Percentiles rank a stretch among this genome's conserved stretches.
Conservation (phyloP, 2,113 vertebrate genomes). For the Bubo scandiacus region DNA sequence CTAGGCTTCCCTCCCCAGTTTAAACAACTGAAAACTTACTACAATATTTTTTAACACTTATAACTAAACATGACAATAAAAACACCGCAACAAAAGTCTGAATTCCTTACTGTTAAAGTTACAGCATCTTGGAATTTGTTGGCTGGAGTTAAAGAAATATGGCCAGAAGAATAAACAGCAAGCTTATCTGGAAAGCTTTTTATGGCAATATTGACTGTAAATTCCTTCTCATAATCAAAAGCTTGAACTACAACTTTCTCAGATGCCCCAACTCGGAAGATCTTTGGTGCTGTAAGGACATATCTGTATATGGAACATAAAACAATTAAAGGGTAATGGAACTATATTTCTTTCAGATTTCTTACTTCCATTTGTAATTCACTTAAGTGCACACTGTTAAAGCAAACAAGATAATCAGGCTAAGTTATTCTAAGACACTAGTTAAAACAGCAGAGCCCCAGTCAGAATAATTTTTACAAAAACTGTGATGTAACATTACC, state of each 20-base stretch:
- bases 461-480: background rate
- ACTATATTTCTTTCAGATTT: background rate
- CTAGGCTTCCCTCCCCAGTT: background rate
- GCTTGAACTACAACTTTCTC: conserved; percentile 85
- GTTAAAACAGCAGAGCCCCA: background rate
- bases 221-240: conserved; percentile 77
- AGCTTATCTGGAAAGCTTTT: conserved; percentile 81
- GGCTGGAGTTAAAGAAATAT: conserved; percentile 66
- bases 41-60: background rate
- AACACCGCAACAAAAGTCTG: background rate
- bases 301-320: conserved; percentile 74
- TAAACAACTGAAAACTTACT: background rate
- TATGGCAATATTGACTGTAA: conserved; percentile 73
- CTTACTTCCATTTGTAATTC: background rate
- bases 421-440: background rate
- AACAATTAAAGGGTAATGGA: background rate
- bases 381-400: fast-evolving
- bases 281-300: conserved; percentile 84
- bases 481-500: background rate
- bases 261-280: conserved; percentile 75
- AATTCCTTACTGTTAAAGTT: conserved; percentile 77
- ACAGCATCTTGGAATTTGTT: conserved; percentile 80
- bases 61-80: background rate
- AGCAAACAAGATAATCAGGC: background rate
- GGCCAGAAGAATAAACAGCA: conserved; percentile 31